Base-by-base conservation (phyloP, 2,113 vertebrate genomes). In the Poeciliopsis retropinna region DNA sequence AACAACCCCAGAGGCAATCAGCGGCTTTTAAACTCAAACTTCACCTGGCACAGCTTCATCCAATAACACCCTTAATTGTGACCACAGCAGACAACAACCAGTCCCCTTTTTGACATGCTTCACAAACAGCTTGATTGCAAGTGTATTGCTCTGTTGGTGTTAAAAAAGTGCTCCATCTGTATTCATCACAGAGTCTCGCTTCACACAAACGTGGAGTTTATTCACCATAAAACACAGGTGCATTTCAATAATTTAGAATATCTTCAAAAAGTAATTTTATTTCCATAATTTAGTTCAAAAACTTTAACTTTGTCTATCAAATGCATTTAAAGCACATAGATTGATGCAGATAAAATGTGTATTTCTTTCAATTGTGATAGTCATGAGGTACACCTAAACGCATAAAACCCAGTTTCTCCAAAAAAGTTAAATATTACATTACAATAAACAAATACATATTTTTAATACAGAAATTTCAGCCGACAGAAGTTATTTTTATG, bases 1-100 rank as follows among this genome's bases (percentile, higher is more conserved):
- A 84, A 75, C 72, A 64, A 74, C 64, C 76, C 74, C n/a, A 44
- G 65, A 76, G 85, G 79, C 41, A 84, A 79, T 85, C 72, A 69
- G 61, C 64, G 74, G 54, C 73, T 88, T 88, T 76, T 34, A 74
- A 75, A 72, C 67, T 64, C 74, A 66, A 64, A 82, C 74, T 66
- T 30, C 66, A 83, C 71, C 37, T 22, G 39, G 6, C 39, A 75
- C 17, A 67, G 72, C 13, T 75, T 76, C 70, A 70, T 37, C 73
- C 8, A 25, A 44, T 41, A 60, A 73, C 47, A 61, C 73, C 78
- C 29, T 72, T 27, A 44, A 44, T 12, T 60, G 39, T 75, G 80
- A 78, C 74, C 70, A 28, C 57, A 22, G n/a, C 68, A 73, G 72
- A 72, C 51, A 72, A 81, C 78, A 73, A 27, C 37, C 82, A 83